Conservation (phyloP, 2,113 vertebrate species). For the Sphaerodactylus townsendi region DNA sequence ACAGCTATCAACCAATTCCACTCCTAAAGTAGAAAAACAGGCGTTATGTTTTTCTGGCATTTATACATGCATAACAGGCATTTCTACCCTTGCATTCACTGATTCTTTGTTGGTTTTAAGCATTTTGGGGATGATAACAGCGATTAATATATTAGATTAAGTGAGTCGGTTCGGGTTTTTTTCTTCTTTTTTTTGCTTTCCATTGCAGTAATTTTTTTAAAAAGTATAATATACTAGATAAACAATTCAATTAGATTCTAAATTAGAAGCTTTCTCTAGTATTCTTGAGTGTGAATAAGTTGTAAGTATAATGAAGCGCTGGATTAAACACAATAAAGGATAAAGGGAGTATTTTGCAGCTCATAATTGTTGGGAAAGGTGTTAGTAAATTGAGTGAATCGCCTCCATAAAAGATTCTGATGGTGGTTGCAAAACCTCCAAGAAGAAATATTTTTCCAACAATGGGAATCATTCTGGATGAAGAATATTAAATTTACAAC, state of each 20-base stretch:
- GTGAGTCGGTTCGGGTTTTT: background rate
- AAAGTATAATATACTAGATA: conserved; percentile 57
- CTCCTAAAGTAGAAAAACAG: background rate
- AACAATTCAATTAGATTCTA: conserved; percentile 50
- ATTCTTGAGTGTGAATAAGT: conserved; percentile 70
- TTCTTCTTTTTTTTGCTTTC: accelerated
- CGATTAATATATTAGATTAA: too few relatives aligned
- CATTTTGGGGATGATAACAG: conserved; percentile 30
- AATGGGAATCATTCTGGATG: too few relatives aligned
- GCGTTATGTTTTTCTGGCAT: background rate
- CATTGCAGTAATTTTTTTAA: conserved; percentile 43
- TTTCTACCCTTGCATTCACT: background rate
- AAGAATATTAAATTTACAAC: too few relatives aligned
- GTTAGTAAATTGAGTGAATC: conserved; percentile 83
- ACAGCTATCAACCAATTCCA: too few relatives aligned
- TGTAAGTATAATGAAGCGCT: conserved; percentile 70
- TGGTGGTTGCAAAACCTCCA: too few relatives aligned
- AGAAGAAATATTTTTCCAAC: too few relatives aligned
- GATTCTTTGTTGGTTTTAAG: conserved; percentile 41
- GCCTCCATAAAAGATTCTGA: conserved; percentile 81
- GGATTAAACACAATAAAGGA: conserved; percentile 59
- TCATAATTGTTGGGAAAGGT: conserved; percentile 80
- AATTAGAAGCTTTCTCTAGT: background rate
- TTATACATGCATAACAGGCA: conserved; percentile 14
- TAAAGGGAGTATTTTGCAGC: conserved; percentile 70